These are phyloP conservation scores for Dufourea novaeangliae DNA, from an alignment of 1,140 invertebrate genomes.

Conservation along the genomic window DNA sequence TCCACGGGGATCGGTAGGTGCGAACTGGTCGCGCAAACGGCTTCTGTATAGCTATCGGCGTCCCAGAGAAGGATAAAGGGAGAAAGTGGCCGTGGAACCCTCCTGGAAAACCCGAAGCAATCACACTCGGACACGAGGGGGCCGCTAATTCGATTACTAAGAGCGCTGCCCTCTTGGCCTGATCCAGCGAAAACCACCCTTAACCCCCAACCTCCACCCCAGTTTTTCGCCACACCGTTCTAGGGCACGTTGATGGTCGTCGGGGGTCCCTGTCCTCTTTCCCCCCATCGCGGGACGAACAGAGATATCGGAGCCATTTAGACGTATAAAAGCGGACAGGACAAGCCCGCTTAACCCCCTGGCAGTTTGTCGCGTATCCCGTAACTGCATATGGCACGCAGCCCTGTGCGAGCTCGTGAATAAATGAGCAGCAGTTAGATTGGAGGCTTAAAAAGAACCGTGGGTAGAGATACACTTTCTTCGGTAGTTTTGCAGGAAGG, in stretches of 20 bases:
- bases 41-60: too few species aligned
- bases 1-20: background rate
- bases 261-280: constrained; percentile 41
- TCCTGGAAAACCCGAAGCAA: constrained; percentile 69
- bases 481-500: too few species aligned
- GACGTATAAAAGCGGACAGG: constrained; percentile 60
- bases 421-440: too few species aligned
- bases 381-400: constrained; percentile 49
- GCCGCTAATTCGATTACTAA: constrained; percentile 78
- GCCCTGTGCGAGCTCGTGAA: constrained; percentile 23
- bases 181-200: constrained; percentile 54
- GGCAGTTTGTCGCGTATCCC: constrained; percentile 28
- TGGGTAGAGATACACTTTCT: too few species aligned
- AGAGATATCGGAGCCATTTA: constrained; percentile 63
- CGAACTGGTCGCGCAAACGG: background rate
- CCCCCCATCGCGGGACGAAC: constrained; percentile 25
- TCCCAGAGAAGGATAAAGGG: constrained; percentile 20
- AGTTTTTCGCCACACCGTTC: constrained; percentile 13
- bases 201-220: constrained; percentile 12
- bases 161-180: constrained; percentile 66
- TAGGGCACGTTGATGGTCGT: constrained; percentile 20
- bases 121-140: constrained; percentile 77
- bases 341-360: constrained; percentile 29
- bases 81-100: constrained; percentile 36
- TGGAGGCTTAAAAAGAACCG: too few species aligned